A percentile compares a stretch with the other conserved stretches of the same genome.
Conservation (phyloP, 1,140 invertebrate genomes). For the Drosophila pectinifera region DNA sequence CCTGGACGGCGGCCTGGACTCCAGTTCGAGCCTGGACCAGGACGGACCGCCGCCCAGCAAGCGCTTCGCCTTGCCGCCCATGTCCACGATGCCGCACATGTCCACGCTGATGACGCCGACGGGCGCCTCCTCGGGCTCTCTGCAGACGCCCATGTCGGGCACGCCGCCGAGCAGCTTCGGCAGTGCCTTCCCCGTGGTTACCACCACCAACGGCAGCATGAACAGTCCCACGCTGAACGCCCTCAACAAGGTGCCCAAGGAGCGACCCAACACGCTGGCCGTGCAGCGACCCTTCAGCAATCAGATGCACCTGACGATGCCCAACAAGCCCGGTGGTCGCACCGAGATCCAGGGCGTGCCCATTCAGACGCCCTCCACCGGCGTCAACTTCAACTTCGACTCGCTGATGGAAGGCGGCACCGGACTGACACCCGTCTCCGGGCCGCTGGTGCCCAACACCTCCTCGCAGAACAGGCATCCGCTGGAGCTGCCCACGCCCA, state of each 20-base stretch:
- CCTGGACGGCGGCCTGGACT: slow-evolving; percentile 63
- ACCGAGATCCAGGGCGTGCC: slow-evolving; percentile 91
- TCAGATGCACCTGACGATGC: slow-evolving; percentile 44
- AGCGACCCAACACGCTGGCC: slow-evolving; percentile 88
- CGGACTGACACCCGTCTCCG: slow-evolving; percentile 93
- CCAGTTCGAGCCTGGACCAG: slow-evolving; percentile 67
- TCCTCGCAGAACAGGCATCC: slow-evolving; percentile 89
- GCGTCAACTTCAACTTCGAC: slow-evolving; percentile 95
- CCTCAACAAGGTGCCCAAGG: slow-evolving; percentile 84
- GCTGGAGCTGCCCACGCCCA: slow-evolving; percentile 89
- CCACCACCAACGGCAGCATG: slow-evolving; percentile 32
- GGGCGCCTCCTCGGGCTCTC: slow-evolving; percentile 55
- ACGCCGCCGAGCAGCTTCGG: slow-evolving; percentile 63
- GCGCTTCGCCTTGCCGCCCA: slow-evolving; percentile 67
- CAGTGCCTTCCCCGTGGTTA: slow-evolving; percentile 34
- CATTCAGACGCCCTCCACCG: slow-evolving; percentile 94
- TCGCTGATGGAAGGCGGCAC: slow-evolving; percentile 97
- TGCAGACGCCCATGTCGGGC: slow-evolving; percentile 73
- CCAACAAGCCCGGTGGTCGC: slow-evolving; percentile 65
- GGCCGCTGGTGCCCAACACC: slow-evolving; percentile 89
- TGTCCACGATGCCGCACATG: slow-evolving; percentile 37
- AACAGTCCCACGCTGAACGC: slow-evolving; percentile 81
- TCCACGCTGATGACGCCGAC: slow-evolving; percentile 59
- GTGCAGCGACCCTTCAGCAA: slow-evolving; percentile 71
- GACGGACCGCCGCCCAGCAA: slow-evolving; percentile 77